Evolutionary conservation across 2,888 invertebrate genomes (phyloP).

Genomic region (Drosophila bunnanda): DNA sequence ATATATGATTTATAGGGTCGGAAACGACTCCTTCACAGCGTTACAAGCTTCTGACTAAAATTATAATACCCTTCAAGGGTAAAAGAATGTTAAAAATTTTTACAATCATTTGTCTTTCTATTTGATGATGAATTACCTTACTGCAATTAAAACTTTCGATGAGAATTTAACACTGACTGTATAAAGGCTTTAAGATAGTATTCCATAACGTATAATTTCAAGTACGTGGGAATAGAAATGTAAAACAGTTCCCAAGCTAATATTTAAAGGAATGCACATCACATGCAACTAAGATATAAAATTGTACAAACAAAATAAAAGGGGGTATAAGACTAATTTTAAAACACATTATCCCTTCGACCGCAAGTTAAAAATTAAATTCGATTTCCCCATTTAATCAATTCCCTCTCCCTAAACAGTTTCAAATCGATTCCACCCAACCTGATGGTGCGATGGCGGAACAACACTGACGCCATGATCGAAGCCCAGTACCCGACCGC

Average conservation of each 20-base stretch:
- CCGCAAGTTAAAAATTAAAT: not conserved
- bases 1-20: no score
- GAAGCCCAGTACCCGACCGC: conserved; percentile 89
- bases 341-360: not conserved
- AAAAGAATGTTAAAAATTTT: not conserved
- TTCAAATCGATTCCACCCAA: conserved; percentile 85
- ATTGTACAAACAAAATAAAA: no score
- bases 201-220: not conserved
- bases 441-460: conserved; percentile 87
- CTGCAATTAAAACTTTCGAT: not conserved
- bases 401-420: conserved; percentile 70
- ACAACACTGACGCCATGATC: conserved; percentile 86
- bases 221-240: not conserved
- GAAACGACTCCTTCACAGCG: no score
- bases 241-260: not conserved
- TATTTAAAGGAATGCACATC: not conserved
- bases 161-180: not conserved
- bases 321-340: not conserved
- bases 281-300: no score
- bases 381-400: not conserved
- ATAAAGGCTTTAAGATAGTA: not conserved
- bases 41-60: no score
- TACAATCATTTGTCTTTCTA: not conserved
- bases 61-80: no score
- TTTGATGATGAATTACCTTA: not conserved